phyloP scores from a whole-genome alignment of 2,113 vertebrate species.

The Condylura cristata region DNA sequence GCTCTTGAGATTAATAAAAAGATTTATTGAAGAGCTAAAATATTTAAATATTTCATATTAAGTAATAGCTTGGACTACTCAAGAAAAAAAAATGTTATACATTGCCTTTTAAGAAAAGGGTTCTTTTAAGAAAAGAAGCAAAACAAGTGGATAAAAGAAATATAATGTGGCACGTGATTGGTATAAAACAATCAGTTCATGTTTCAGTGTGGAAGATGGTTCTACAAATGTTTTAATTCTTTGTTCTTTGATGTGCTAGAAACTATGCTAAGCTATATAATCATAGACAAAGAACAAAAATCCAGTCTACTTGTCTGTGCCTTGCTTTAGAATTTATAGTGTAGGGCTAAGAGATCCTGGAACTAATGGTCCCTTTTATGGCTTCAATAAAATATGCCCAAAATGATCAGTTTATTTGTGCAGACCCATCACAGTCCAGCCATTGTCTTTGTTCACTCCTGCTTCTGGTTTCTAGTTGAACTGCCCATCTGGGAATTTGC shows the following conservation, averaged over 20 bases:
- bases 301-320: neutral
- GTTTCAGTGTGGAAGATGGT: neutral
- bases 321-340: neutral
- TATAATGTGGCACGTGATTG: neutral
- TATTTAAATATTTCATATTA: neutral
- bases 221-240: neutral
- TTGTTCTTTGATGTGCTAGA: neutral
- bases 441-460: neutral
- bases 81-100: neutral
- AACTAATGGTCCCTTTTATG: neutral
- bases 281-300: neutral
- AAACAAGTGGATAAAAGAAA: neutral
- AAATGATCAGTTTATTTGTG: neutral
- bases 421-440: neutral
- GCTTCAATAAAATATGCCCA: neutral
- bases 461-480: neutral
- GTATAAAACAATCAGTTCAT: neutral
- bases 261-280: neutral
- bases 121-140: neutral
- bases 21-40: neutral
- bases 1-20: constrained; percentile 10
- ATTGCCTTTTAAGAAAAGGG: neutral
- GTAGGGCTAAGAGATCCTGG: neutral
- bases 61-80: neutral
- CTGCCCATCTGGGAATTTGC: neutral